Percentiles rank a stretch among this genome's conserved stretches.
Conservation (phyloP, 2,888 invertebrate species). For the Melinopterus prodromus region DNA sequence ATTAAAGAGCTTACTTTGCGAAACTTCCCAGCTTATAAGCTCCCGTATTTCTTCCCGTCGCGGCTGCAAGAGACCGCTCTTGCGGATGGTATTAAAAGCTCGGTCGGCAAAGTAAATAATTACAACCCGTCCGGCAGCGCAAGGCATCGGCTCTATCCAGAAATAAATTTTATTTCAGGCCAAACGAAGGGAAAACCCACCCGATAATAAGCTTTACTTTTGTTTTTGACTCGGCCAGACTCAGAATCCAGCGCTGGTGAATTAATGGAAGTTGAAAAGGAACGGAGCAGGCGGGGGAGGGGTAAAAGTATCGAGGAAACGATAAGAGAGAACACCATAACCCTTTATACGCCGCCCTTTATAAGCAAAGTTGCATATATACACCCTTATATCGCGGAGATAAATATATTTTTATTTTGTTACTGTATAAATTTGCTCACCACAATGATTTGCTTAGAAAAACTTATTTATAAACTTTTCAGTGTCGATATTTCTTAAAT, state of each 20-base stretch:
- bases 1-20: neutral
- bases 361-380: too few relatives aligned
- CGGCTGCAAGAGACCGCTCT: neutral
- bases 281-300: neutral
- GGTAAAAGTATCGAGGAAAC: too few relatives aligned
- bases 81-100: neutral
- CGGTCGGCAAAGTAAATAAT: neutral
- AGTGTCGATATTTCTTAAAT: too few relatives aligned
- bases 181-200: too few relatives aligned
- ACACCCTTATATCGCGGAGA: too few relatives aligned
- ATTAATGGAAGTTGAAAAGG: neutral
- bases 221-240: neutral
- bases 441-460: too few relatives aligned
- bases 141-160: neutral
- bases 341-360: too few relatives aligned
- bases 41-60: neutral
- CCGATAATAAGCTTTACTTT: neutral
- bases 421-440: too few relatives aligned
- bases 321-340: too few relatives aligned
- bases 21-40: neutral
- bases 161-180: neutral
- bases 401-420: too few relatives aligned
- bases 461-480: too few relatives aligned
- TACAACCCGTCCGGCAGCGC: neutral
- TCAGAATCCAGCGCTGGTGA: neutral